Evolutionary conservation across 92 coral and sea anemone species (phyloP).

Genomic region (Isaurus tuberculatus): DNA sequence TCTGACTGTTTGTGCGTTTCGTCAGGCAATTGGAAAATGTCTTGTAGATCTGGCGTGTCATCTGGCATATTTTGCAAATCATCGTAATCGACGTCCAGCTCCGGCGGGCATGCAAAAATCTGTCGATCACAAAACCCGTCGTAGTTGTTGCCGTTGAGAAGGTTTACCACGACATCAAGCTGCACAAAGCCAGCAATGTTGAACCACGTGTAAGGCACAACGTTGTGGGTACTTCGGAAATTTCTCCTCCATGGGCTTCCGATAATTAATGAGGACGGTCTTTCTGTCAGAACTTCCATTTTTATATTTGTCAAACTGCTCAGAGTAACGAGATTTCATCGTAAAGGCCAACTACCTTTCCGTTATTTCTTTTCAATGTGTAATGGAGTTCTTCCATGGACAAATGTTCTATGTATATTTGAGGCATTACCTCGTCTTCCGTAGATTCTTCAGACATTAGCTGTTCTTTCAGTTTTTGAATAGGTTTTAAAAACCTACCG

Average conservation of each 20-base stretch:
- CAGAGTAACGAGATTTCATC: conserved; percentile 71
- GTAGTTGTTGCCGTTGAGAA: conserved; percentile 63
- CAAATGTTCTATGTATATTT: conserved; percentile 64
- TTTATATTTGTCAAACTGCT: conserved; percentile 67
- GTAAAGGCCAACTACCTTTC: conserved; percentile 71
- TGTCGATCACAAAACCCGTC: conserved; percentile 69
- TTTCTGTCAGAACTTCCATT: conserved; percentile 68
- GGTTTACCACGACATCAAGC: conserved; percentile 65
- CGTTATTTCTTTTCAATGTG: conserved; percentile 60
- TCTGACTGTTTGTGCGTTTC: conserved; percentile 7
- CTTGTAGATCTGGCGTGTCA: no score
- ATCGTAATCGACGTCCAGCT: conserved; percentile 65
- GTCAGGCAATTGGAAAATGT: conserved; percentile 37
- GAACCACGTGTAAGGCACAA: no score
- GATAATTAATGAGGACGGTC: conserved; percentile 22
- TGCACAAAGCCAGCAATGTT: conserved; percentile 62
- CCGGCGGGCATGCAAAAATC: conserved; percentile 70
- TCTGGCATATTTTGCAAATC: conserved; percentile 35
- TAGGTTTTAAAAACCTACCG: conserved; percentile 52
- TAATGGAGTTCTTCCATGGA: conserved; percentile 67
- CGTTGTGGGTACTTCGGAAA: no score
- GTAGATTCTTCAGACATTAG: conserved; percentile 13
- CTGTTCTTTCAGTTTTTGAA: conserved; percentile 40
- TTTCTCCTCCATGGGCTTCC: no score
- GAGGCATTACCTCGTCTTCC: conserved; percentile 39